Base-by-base conservation (phyloP, 2,113 vertebrate species). In the Sigmodon hispidus region DNA sequence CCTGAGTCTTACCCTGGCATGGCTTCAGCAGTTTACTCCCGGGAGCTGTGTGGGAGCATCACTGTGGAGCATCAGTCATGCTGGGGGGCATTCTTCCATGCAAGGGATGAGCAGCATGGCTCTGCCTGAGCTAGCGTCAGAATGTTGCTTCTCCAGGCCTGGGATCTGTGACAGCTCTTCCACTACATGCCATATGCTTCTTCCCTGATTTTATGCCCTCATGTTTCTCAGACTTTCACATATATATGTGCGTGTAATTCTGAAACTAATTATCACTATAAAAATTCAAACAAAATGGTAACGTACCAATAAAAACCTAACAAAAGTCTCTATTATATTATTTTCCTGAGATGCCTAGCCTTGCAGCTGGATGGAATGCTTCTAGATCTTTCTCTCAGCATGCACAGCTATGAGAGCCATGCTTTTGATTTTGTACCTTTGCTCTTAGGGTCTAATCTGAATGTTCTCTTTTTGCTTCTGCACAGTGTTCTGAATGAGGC, bases 191-290 rank as follows among this genome's bases (percentile, higher is more conserved):
- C 10, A 2, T 48, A 7, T 6, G 2, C 1, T 15, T 55, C 43
- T 19, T 76, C 65, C 76, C n/a, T 67, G n/a, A 15, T 15, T n/a
- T 70, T 65, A 57, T 34, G 57, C 29, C 72, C 50, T 13, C 50
- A 40, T 3, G 34, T 34, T 61, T 90, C 63, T 87, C 87, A 76
- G 90, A 55, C 24, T 87, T 77, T 10, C 4, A 81, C 40, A 3
- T 21, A 10, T 40, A 34, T 61, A 67, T 67, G 79, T 93, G n/a
- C n/a, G n/a, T 31, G 69, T 89, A 50, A 59, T 81, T 50, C 55
- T n/a, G 50, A 92, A 93, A 90, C 57, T 26, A 92, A 67, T 90
- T 81, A 12, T 89, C 31, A 73, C n/a, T 89, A 59, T 50, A 65
- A 92, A 92, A 61, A 72, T 83, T 84, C 36, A 85, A 81, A 70